phyloP scores from a whole-genome alignment of 2,797 vertebrate species.

The Neoniphon sammara region DNA sequence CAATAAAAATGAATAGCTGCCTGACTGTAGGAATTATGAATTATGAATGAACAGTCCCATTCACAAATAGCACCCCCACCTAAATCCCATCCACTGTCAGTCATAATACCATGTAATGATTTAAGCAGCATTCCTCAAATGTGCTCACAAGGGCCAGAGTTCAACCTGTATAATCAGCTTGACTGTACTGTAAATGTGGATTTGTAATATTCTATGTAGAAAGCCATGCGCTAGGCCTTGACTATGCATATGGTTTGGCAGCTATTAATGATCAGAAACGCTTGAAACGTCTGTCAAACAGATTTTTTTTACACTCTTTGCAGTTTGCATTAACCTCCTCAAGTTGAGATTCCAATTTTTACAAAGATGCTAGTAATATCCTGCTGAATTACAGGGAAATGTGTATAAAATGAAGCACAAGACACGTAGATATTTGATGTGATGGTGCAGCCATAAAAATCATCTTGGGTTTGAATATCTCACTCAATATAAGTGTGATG shows the following conservation, averaged over 20 bases:
- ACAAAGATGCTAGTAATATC: no score
- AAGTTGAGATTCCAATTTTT: no score
- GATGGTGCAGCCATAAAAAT: no score
- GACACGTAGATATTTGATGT: no score
- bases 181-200: constrained; percentile 20
- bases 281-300: constrained; percentile 33
- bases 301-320: neutral
- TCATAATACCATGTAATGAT: constrained; percentile 16
- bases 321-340: neutral
- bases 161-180: constrained; percentile 27
- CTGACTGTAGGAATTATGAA: neutral
- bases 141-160: constrained; percentile 18
- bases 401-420: no score
- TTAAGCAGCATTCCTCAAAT: constrained; percentile 22
- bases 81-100: constrained; percentile 26
- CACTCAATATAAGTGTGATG: no score
- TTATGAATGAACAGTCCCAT: constrained; percentile 37
- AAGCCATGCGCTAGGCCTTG: neutral
- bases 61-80: constrained; percentile 2
- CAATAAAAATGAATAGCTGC: no score
- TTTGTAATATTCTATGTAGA: constrained; percentile 23
- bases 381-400: no score
- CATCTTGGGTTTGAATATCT: no score
- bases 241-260: constrained; percentile 39
- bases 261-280: constrained; percentile 24